Conservation (phyloP, 2,113 vertebrate species). For the Nyctereutes procyonoides region DNA sequence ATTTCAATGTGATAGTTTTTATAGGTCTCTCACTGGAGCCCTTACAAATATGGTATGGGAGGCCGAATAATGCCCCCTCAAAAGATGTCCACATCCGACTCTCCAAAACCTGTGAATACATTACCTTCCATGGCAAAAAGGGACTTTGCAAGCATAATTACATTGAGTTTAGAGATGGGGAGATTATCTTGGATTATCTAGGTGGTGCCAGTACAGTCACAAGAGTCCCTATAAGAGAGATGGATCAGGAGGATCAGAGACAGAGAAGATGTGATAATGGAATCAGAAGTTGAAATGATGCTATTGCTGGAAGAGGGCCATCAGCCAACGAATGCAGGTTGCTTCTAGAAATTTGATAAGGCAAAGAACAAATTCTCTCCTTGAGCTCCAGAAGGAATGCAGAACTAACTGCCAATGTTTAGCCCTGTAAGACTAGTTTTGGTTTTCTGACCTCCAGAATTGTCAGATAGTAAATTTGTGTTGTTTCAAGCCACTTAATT, state of each 20-base stretch:
- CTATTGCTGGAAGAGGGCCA: neutral
- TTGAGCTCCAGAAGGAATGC: too few species aligned
- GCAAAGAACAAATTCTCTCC: too few species aligned
- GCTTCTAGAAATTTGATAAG: too few species aligned
- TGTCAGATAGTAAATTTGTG: too few species aligned
- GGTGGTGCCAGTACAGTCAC: neutral
- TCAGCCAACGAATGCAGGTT: too few species aligned
- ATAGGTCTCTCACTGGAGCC: neutral
- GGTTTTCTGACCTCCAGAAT: too few species aligned
- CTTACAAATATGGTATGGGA: neutral
- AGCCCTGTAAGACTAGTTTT: too few species aligned
- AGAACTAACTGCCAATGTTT: too few species aligned
- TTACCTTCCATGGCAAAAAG: neutral
- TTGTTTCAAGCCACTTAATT: neutral
- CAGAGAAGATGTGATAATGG: neutral
- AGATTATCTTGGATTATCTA: neutral
- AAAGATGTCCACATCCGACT: neutral
- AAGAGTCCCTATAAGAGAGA: neutral
- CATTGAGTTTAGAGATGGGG: neutral
- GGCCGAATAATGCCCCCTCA: neutral
- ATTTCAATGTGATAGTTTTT: constrained; percentile 12
- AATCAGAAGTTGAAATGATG: neutral
- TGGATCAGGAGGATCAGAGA: neutral
- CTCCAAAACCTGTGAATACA: neutral
- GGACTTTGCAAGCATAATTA: neutral